Base-by-base conservation (phyloP, 2,797 vertebrate genomes). In the Sciaenops ocellatus region DNA sequence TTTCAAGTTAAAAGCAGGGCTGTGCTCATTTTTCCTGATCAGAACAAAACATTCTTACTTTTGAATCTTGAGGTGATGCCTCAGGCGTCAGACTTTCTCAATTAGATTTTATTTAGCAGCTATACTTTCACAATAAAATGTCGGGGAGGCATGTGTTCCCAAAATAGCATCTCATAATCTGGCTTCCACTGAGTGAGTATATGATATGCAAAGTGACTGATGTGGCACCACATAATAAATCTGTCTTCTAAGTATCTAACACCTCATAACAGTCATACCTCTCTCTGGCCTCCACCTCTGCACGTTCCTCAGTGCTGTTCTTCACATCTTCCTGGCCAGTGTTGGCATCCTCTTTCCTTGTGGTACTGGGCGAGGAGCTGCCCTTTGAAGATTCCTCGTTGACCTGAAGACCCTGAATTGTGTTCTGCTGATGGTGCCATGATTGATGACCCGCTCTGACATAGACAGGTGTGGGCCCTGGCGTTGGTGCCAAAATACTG, bases 401-500 rank as follows among this genome's bases (percentile, higher is more conserved):
- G 79, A 94, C 73, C 80, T 95, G 95, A 71, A 97, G 93, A 84
- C 96, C 95, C 85, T 96, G 96, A 64, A 96, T 94, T 68, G 96
- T 95, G 89, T 93, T 96, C 70, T 92, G 92, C 79, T 96, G 96
- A 86, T 96, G 96, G 65, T 96, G 96, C 96, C 97, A 97, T 79
- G 94, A 91, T 83, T 97, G 97, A 91, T 96, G 89, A 79, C 93
- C 94, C 0, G 93, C 86, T 75, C 96, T 96, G 83, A 95, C 96
- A 76, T 95, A 94, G 73, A 91, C 95, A 59, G 96, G 95, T 67
- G 95, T 97, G 12, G 96, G 95, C 85, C 96, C 96, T 5, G 96
- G 95, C 54, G 94, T 97, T 0, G 97, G 96, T 41, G 95, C 94
- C 94, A 97, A 91, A 85, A 98, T 96, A 83, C 95, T 98, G 92